Evolutionary conservation across 1,140 invertebrate genomes (phyloP).

Genomic region (Artemia franciscana): DNA sequence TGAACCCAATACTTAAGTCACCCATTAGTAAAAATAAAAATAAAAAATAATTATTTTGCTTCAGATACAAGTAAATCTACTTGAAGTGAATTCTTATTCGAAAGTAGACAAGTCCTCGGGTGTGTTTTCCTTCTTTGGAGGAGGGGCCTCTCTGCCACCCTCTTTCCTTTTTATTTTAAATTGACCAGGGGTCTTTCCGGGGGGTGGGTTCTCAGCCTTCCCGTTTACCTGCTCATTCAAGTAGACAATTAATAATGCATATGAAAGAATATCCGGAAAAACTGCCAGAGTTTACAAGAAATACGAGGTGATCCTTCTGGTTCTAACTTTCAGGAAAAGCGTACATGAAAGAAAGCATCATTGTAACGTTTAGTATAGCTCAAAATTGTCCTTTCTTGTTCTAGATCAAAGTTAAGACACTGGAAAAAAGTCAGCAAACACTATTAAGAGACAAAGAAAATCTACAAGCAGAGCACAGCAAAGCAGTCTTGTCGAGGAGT

Average conservation of each 20-base stretch:
- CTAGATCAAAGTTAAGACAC: constrained; percentile 26
- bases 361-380: constrained; percentile 11
- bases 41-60: no score
- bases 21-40: no score
- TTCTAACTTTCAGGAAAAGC: not conserved
- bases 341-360: no score
- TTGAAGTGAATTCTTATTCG: no score
- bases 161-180: no score
- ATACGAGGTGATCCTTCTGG: not conserved
- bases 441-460: constrained; percentile 55
- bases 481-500: constrained; percentile 49
- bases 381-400: constrained; percentile 15
- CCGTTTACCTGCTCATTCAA: not conserved
- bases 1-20: no score
- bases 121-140: no score
- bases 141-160: no score
- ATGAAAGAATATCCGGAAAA: not conserved
- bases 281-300: not conserved
- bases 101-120: no score
- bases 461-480: constrained; percentile 53
- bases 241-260: not conserved
- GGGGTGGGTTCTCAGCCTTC: no score
- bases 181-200: no score
- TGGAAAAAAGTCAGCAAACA: constrained; percentile 34
- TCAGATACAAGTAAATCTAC: no score